Evolutionary conservation across 2,113 vertebrate genomes (phyloP).

Genomic region (Seriola aureovittata): DNA sequence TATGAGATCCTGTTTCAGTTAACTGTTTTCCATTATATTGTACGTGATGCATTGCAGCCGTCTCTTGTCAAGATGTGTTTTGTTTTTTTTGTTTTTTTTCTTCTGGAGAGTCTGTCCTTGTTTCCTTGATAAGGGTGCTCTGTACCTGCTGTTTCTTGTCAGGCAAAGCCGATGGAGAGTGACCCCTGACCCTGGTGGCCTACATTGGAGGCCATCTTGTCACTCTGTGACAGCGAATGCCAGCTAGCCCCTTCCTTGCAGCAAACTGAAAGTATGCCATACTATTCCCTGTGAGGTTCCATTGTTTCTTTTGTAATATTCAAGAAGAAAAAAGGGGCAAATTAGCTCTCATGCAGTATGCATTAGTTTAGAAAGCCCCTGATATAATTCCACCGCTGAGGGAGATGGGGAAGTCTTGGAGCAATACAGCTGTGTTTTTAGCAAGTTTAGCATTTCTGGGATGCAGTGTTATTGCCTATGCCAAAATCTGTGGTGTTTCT

Average conservation of each 20-base stretch:
- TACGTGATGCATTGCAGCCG: background rate
- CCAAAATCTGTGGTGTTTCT: conserved; percentile 12
- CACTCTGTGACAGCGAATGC: conserved; percentile 18
- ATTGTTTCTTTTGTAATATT: conserved; percentile 69
- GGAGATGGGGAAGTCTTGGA: conserved; percentile 50
- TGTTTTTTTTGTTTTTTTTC: background rate
- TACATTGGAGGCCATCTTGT: conserved; percentile 51
- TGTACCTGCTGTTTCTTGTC: conserved; percentile 57
- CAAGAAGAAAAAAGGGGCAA: conserved; percentile 60
- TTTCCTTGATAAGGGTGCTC: conserved; percentile 30
- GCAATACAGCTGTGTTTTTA: conserved; percentile 63
- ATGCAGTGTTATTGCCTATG: conserved; percentile 16
- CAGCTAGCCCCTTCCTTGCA: background rate
- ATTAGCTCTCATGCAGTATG: conserved; percentile 79
- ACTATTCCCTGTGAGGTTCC: conserved; percentile 19
- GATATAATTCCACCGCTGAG: conserved; percentile 39
- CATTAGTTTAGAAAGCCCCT: conserved; percentile 54
- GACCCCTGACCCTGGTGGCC: conserved; percentile 47
- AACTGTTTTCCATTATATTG: background rate
- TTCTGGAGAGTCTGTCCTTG: conserved; percentile 10
- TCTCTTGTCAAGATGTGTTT: background rate
- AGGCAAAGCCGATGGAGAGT: conserved; percentile 45
- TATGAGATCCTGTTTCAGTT: background rate
- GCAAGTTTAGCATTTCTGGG: conserved; percentile 51
- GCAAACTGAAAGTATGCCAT: conserved; percentile 51